Base-by-base conservation (phyloP, 2,888 invertebrate genomes). In the Cerceris rybyensis region DNA sequence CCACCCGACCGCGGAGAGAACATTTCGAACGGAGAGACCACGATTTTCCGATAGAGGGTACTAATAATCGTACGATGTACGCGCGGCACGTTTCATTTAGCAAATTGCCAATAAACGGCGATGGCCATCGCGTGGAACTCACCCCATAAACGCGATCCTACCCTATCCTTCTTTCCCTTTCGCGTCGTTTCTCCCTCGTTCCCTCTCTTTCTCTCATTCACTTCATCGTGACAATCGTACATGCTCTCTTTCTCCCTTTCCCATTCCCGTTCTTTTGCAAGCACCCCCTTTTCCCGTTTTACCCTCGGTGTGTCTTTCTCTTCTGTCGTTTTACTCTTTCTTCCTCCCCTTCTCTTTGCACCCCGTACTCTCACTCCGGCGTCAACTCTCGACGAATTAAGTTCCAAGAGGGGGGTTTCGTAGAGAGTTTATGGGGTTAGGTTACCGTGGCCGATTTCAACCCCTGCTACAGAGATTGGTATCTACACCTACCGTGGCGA, bases 21-120 rank as follows among this genome's bases (percentile, higher is more conserved):
- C 65, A 65, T 75, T 80, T 70, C 58, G 74, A 70, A 41, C 49
- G 41, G 55, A 61, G 73, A 55, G 68, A 55, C 74, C 77, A 55
- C 66, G 72, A 70, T 70, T 80, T 65, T 57, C 73, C 84, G 86
- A 81, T 81, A 81, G 84, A 78, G 86, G 70, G 86, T 72, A 83
- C 86, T 86, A 89, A 89, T 90, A 89, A 90, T 87, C 88, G 86
- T 85, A 84, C 88, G 89, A 89, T 85, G 85, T 88, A 89, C 87
- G 88, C 85, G 86, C 85, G 88, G 89, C 88, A 88, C 90, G 90
- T 91, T 92, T 91, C 91, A 92, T 92, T 92, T 91, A 91, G 91
- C 91, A 92, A 92, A 92, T 92, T 91, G 92, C 88, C 91, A 91
- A 92, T 91, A 91, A 92, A 92, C 91, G 90, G 86, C 89, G 88